Base-by-base conservation (phyloP, 2,888 invertebrate genomes). In the Hoplodrina blanda region DNA sequence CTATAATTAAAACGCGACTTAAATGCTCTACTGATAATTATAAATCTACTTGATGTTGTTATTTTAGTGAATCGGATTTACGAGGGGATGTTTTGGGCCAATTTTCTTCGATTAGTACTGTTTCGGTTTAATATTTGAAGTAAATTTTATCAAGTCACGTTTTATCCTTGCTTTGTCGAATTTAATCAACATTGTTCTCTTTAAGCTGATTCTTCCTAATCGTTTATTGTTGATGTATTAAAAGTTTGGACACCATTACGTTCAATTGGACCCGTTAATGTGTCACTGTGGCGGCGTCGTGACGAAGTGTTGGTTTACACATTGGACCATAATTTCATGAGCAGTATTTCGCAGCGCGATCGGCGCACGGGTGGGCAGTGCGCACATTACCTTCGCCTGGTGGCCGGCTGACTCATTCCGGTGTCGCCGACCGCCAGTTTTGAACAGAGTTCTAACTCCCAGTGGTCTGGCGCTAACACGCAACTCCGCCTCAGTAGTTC, bases 1-100 rank as follows among this genome's bases (percentile, higher is more conserved):
- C 91, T 93, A 90, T 93, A 94, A 94, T 94, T 93, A 95, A 94
- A 94, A 91, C 91, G 85, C 90, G 90, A 91, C 91, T 92, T 91
- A 88, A 91, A 90, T 90, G 90, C 91, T 91, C 89, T 88, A 88
- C 85, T 87, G 91, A 91, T 93, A 93, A 93, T 93, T 92, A 92
- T 91, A 90, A 92, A 90, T 90, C 90, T 88, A 89, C 88, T 91
- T 89, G 85, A 84, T 90, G 89, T 89, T 90, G 88, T 90, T 91
- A 88, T 90, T 91, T 85, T 83, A 84, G 82, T 79, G 86, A 90
- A 88, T 88, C 86, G 86, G 88, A 90, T 92, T 92, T 88, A 80
- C 74, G 86, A 86, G 84, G 90, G 89, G 88, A 83, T 86, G 85
- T 75, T 82, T 73, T 62, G 67, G 66, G 76, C 76, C 78, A 83